A percentile compares a stretch with the other conserved stretches of the same genome.
These are phyloP conservation scores for Pardalotus punctatus DNA, from an alignment of 2,113 vertebrate genomes.

Conservation along the genomic window DNA sequence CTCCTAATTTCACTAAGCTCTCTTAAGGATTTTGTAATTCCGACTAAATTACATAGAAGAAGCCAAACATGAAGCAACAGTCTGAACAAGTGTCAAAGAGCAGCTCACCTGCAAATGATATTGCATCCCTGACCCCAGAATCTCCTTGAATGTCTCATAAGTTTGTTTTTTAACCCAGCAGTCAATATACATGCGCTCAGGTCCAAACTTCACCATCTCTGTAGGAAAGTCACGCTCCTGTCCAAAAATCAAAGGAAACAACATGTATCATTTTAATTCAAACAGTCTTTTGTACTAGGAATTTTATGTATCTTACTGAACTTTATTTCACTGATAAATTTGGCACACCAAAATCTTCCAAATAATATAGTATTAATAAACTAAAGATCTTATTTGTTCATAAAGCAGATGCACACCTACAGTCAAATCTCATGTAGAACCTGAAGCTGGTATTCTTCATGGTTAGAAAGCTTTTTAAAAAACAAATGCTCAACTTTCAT, in stretches of 20 bases:
- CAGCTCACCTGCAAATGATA: conserved; percentile 90
- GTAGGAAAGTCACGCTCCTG: conserved; percentile 91
- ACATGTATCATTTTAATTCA: neutral
- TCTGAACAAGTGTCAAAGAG: neutral
- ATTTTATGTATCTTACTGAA: neutral
- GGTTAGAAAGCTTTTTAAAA: neutral
- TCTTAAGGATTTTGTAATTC: neutral
- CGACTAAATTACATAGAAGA: neutral
- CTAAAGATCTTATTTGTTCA: neutral
- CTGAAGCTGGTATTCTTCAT: neutral
- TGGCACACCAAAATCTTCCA: neutral
- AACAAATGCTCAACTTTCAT: neutral
- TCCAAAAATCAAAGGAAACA: neutral
- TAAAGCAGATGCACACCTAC: neutral
- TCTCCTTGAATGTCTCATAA: conserved; percentile 90
- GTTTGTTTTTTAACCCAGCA: conserved; percentile 95
- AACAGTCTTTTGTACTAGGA: neutral
- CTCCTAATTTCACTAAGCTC: neutral
- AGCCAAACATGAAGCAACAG: neutral
- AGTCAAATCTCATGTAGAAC: neutral
- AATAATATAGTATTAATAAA: neutral
- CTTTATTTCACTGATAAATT: neutral
- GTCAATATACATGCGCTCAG: conserved; percentile 95
- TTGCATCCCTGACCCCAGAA: conserved; percentile 96
- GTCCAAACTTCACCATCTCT: conserved; percentile 93